phyloP scores from a whole-genome alignment of 2,888 invertebrate species.

The Atethmia centrago region DNA sequence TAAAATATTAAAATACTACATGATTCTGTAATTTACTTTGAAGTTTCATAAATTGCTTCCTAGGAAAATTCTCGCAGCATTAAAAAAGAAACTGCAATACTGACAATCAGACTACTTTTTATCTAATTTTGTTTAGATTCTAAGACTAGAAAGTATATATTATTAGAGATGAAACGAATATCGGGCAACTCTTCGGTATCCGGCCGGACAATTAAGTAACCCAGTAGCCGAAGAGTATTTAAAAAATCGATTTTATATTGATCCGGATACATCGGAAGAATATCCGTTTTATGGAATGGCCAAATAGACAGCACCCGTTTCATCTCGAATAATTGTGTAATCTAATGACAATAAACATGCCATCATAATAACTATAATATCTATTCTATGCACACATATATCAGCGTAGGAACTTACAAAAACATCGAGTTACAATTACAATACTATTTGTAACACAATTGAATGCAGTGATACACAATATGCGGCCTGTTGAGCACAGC shows the following conservation, averaged over 20 bases:
- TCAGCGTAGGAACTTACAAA: slow-evolving; percentile 44
- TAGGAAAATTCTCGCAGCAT: slow-evolving; percentile 10
- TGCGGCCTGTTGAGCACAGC: neutral
- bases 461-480: slow-evolving; percentile 22
- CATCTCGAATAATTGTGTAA: neutral
- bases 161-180: slow-evolving; percentile 7
- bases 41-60: slow-evolving; percentile 15
- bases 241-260: too few relatives aligned
- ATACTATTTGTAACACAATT: slow-evolving; percentile 28
- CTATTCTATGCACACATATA: slow-evolving; percentile 29
- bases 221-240: neutral
- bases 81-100: slow-evolving; percentile 9
- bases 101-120: slow-evolving; percentile 27
- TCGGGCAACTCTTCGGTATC: neutral
- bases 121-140: neutral
- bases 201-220: slow-evolving; percentile 2
- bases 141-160: slow-evolving; percentile 18
- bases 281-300: neutral
- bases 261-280: neutral
- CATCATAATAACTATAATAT: neutral
- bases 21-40: neutral
- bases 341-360: slow-evolving; percentile 25
- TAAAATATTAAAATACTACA: slow-evolving; percentile 2
- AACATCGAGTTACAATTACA: slow-evolving; percentile 22
- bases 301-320: neutral